Conservation (phyloP, 2,797 vertebrate genomes). For the Fringilla coelebs region DNA sequence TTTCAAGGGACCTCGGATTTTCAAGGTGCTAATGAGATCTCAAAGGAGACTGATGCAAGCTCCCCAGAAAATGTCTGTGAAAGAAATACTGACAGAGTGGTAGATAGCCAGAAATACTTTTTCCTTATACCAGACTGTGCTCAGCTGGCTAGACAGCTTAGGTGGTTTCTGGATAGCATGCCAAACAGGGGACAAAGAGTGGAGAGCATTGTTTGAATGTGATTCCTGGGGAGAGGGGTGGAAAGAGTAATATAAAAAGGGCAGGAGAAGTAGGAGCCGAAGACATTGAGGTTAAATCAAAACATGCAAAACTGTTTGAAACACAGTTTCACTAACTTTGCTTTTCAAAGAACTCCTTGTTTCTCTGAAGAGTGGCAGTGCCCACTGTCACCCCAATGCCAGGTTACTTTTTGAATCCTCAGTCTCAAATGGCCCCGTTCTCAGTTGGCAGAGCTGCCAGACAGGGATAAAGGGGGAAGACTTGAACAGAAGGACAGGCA, state of each 20-base stretch:
- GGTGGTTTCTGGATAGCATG: not conserved
- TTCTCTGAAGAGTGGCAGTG: not conserved
- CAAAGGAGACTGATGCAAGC: not conserved
- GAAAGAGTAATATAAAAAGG: not conserved
- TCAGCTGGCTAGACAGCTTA: not conserved
- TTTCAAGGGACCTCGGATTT: not conserved
- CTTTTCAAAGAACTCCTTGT: not conserved
- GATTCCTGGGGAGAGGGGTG: not conserved
- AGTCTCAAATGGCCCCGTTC: not conserved
- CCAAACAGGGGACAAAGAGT: not conserved
- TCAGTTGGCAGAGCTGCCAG: not conserved
- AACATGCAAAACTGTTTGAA: not conserved
- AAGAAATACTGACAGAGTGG: not conserved
- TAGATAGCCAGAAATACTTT: not conserved
- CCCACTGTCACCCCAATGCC: not conserved
- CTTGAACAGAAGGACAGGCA: not conserved
- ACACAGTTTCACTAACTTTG: not conserved
- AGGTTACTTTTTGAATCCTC: not conserved
- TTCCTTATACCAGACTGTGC: not conserved
- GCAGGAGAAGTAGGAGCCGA: not conserved
- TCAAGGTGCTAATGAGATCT: not conserved
- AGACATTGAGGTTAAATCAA: not conserved
- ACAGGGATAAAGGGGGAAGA: not conserved
- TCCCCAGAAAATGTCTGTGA: not conserved
- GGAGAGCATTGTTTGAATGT: not conserved